Conservation (phyloP, 2,888 invertebrate genomes). For the Acleris sparsana region DNA sequence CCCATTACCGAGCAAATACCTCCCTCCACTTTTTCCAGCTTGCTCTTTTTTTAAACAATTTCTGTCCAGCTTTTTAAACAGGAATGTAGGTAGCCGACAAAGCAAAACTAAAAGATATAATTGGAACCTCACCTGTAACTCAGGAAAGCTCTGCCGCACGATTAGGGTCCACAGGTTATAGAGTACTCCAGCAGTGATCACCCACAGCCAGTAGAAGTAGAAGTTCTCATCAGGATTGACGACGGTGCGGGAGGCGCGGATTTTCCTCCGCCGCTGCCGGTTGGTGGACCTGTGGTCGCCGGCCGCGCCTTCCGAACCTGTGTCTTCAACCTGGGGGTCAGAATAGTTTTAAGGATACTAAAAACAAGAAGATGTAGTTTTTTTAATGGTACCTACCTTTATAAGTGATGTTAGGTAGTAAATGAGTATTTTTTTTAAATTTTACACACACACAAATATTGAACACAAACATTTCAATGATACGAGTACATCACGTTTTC, state of each 20-base stretch:
- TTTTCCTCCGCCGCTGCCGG: conserved; percentile 86
- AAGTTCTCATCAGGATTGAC: conserved; percentile 98
- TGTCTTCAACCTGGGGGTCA: conserved; percentile 83
- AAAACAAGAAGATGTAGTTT: background rate
- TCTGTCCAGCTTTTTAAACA: too few species aligned
- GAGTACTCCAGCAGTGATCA: conserved; percentile 93
- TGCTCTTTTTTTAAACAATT: too few species aligned
- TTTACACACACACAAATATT: too few species aligned
- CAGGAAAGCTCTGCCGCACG: conserved; percentile 96
- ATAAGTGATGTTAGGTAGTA: too few species aligned
- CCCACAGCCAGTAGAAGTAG: conserved; percentile 97
- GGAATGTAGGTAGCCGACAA: too few species aligned
- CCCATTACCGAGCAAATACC: too few species aligned
- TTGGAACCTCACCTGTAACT: conserved; percentile 85
- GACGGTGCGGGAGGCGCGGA: conserved; percentile 90
- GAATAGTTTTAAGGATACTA: background rate
- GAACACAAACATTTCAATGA: too few species aligned
- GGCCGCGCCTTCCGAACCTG: conserved; percentile 86
- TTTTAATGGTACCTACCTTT: too few species aligned
- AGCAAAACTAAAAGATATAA: too few species aligned
- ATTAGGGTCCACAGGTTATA: conserved; percentile 98
- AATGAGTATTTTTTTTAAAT: too few species aligned
- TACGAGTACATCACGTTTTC: too few species aligned
- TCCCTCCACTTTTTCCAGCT: too few species aligned
- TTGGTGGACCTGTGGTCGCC: conserved; percentile 81